Evolutionary conservation across 2,888 invertebrate genomes (phyloP).

Genomic region (Hipparchia semele): DNA sequence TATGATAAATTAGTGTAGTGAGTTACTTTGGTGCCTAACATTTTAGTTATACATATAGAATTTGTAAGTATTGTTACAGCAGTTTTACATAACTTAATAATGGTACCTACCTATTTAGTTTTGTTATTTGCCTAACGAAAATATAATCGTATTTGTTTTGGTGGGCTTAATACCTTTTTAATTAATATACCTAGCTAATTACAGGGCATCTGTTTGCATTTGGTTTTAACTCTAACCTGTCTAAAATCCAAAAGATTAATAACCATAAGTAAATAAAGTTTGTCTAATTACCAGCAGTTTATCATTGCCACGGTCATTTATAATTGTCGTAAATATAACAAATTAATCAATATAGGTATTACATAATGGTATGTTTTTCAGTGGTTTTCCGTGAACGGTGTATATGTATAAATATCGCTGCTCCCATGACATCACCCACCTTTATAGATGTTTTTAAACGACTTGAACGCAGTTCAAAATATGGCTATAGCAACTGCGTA

Average conservation of each 20-base stretch:
- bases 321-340: conserved; percentile 1
- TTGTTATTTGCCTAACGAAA: too few relatives aligned
- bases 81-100: too few relatives aligned
- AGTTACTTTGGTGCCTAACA: neutral
- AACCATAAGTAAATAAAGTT: conserved; percentile 5
- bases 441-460: conserved; percentile 20
- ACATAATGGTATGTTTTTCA: conserved; percentile 13
- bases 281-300: conserved; percentile 3
- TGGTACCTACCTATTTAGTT: too few relatives aligned
- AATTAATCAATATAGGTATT: neutral
- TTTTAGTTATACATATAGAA: neutral
- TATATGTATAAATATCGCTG: conserved; percentile 17
- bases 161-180: too few relatives aligned
- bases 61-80: too few relatives aligned
- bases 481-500: conserved; percentile 7
- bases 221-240: neutral
- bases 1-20: neutral
- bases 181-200: too few relatives aligned
- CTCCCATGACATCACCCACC: conserved; percentile 29
- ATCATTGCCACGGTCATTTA: neutral
- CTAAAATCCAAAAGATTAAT: conserved; percentile 9
- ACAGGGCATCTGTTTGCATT: too few relatives aligned
- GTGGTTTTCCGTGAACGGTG: conserved; percentile 25
- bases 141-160: too few relatives aligned
- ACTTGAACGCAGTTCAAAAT: conserved; percentile 5